Percentiles rank a stretch among this genome's conserved stretches.
Conservation (phyloP, 1,140 invertebrate species). For the Zaprionus kolodkinae region DNA sequence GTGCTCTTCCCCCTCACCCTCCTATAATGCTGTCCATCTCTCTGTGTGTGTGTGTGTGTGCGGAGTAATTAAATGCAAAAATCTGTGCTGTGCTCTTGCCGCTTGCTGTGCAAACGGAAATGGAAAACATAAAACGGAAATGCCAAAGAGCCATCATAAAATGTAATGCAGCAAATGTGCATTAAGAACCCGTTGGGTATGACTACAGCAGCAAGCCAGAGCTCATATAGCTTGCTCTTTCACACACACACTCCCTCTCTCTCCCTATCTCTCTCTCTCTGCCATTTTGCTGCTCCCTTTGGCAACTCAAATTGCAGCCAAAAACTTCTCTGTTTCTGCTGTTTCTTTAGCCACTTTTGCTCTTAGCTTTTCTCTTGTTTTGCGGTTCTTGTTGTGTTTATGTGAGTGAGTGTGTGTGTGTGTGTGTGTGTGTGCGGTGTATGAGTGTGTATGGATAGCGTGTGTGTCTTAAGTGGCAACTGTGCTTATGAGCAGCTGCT, state of each 20-base stretch:
- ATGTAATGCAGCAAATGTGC: conserved; percentile 63
- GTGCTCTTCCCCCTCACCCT: too few relatives aligned
- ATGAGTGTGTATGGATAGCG: neutral
- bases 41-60: conserved; percentile 6
- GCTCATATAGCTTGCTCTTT: too few relatives aligned
- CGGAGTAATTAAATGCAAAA: conserved; percentile 60
- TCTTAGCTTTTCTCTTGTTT: neutral
- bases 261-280: neutral
- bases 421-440: neutral
- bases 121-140: conserved; percentile 62
- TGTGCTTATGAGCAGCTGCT: conserved; percentile 17
- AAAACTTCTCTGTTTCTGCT: neutral
- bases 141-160: conserved; percentile 39
- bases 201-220: too few relatives aligned
- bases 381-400: neutral
- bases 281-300: neutral
- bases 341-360: conserved; percentile 4
- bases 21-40: too few relatives aligned
- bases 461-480: conserved; percentile 20
- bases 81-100: conserved; percentile 29
- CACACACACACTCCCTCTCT: neutral
- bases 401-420: neutral
- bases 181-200: conserved; percentile 32
- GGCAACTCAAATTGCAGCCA: conserved; percentile 5
- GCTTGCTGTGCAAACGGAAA: conserved; percentile 54